Percentiles rank a stretch among this genome's conserved stretches.
Evolutionary conservation across 2,113 vertebrate species (phyloP).

Genomic region (Lutjanus erythropterus): DNA sequence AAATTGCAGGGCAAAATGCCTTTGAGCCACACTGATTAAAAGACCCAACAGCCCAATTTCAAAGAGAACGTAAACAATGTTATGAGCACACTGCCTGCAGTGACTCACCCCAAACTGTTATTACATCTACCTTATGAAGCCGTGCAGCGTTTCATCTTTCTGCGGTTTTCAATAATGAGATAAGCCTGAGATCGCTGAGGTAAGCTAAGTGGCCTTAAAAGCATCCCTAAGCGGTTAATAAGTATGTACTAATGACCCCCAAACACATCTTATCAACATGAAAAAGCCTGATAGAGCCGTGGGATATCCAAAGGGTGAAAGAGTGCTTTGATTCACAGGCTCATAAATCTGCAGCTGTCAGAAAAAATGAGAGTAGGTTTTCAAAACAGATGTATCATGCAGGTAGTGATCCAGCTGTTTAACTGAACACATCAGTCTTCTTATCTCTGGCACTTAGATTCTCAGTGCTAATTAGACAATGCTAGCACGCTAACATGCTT

Average conservation of each 20-base stretch:
- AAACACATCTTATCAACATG: slow-evolving; percentile 76
- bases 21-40: slow-evolving; percentile 79
- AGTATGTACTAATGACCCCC: slow-evolving; percentile 79
- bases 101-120: slow-evolving; percentile 78
- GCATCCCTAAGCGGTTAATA: slow-evolving; percentile 78
- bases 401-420: slow-evolving; percentile 25
- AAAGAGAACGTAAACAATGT: slow-evolving; percentile 76
- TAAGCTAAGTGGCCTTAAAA: slow-evolving; percentile 78
- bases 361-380: slow-evolving; percentile 43
- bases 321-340: slow-evolving; percentile 42
- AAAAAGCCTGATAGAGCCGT: slow-evolving; percentile 62
- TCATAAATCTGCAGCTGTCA: slow-evolving; percentile 63
- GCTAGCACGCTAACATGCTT: background rate
- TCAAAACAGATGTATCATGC: slow-evolving; percentile 17
- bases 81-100: slow-evolving; percentile 72
- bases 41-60: slow-evolving; percentile 74
- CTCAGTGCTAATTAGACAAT: background rate
- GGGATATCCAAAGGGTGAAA: slow-evolving; percentile 56
- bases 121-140: slow-evolving; percentile 72
- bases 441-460: background rate
- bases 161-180: slow-evolving; percentile 67
- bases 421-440: slow-evolving; percentile 1
- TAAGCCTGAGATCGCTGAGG: slow-evolving; percentile 73
- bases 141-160: slow-evolving; percentile 66
- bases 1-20: slow-evolving; percentile 80